Conservation (phyloP, 35 echinoderm and acorn worm species). For the Heliocidaris tuberculata region DNA sequence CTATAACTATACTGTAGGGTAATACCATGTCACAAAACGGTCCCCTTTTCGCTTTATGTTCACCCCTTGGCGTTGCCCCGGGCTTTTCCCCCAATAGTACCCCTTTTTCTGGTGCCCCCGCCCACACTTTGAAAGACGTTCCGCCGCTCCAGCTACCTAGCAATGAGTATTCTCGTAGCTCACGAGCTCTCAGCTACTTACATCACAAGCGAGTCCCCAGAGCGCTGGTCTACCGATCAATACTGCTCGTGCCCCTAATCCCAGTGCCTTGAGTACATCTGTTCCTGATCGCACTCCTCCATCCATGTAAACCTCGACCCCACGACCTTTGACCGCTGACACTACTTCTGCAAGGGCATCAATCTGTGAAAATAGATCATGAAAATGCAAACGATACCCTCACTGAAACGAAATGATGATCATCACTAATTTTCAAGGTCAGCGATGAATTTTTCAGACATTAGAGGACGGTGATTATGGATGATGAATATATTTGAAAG, state of each 20-base stretch:
- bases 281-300: slow-evolving; percentile 33
- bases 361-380: background rate
- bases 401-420: background rate
- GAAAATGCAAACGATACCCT: background rate
- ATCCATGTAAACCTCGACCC: slow-evolving; percentile 24
- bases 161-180: background rate
- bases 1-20: too few species aligned
- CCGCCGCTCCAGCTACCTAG: too few species aligned
- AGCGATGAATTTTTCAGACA: background rate
- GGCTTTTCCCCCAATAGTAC: too few species aligned
- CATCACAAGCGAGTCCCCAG: slow-evolving; percentile 46
- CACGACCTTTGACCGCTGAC: slow-evolving; percentile 26
- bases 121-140: too few species aligned
- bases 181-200: background rate
- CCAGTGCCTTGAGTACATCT: slow-evolving; percentile 24
- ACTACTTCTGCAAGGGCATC: slow-evolving; percentile 27
- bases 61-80: too few species aligned
- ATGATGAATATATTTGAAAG: too few species aligned
- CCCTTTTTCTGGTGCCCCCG: too few species aligned
- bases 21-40: too few species aligned
- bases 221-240: slow-evolving; percentile 30
- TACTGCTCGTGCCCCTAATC: slow-evolving; percentile 22
- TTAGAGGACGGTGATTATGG: too few species aligned
- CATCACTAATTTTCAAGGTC: background rate
- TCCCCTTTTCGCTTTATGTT: too few species aligned